These are phyloP conservation scores for Podiceps cristatus DNA, from an alignment of 2,113 vertebrate genomes.

Conservation along the genomic window DNA sequence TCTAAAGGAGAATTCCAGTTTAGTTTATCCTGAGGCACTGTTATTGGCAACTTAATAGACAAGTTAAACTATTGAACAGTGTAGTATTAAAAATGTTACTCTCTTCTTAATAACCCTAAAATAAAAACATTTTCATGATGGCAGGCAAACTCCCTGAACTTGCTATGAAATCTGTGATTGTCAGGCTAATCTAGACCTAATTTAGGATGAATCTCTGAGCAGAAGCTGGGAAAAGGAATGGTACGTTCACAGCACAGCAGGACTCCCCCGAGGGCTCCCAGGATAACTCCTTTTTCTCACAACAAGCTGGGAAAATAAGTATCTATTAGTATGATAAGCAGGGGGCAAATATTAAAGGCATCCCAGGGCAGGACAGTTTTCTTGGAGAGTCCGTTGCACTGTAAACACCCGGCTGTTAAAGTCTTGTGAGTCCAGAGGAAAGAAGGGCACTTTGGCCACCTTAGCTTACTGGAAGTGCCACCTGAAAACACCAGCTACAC, in stretches of 20 bases:
- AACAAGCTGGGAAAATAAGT: not conserved
- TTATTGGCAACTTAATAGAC: not conserved
- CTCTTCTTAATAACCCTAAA: not conserved
- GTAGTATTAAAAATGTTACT: not conserved
- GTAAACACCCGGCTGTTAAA: not conserved
- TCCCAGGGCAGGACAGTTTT: not conserved
- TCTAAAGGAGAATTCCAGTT: not conserved
- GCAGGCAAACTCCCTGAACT: no score
- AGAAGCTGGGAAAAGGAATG: not conserved
- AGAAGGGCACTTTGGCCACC: not conserved
- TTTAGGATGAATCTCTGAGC: not conserved
- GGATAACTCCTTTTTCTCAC: not conserved
- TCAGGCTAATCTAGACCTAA: not conserved
- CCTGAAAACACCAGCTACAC: rapidly evolving
- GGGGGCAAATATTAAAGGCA: not conserved
- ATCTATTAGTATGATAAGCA: rapidly evolving
- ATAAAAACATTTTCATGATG: not conserved
- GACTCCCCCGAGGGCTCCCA: not conserved
- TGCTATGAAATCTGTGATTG: not conserved
- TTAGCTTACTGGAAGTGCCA: not conserved
- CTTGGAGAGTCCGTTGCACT: not conserved
- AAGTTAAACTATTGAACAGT: not conserved
- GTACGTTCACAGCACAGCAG: not conserved
- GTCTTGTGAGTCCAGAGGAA: not conserved
- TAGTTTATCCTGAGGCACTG: not conserved